phyloP scores from a whole-genome alignment of 2,797 vertebrate genomes.

The Cercopithecus hamlyni region DNA sequence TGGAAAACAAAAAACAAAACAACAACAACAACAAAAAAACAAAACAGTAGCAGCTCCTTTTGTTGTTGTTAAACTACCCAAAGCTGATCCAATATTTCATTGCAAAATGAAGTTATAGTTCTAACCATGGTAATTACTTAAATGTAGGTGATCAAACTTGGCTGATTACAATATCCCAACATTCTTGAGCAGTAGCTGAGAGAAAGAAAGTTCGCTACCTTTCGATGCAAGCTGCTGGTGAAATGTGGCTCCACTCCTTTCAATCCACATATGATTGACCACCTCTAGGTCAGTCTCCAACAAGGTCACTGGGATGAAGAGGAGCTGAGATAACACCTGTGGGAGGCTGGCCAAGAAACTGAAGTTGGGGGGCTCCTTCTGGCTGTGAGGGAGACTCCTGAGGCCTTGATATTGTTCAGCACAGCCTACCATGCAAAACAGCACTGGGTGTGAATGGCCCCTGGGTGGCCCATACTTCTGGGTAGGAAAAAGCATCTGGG shows the following conservation, averaged over 20 bases:
- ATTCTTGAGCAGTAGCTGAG: not conserved
- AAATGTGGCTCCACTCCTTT: conserved; percentile 90
- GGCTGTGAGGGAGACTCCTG: conserved; percentile 89
- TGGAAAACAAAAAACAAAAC: not conserved
- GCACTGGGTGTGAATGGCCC: conserved; percentile 88
- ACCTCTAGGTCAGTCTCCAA: conserved; percentile 89
- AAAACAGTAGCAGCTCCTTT: not conserved
- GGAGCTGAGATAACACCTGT: conserved; percentile 87
- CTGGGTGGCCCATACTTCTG: rapidly evolving
- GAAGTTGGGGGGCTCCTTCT: conserved; percentile 94
- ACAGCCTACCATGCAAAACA: conserved; percentile 87
- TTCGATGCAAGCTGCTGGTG: conserved; percentile 89
- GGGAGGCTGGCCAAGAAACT: conserved; percentile 86
- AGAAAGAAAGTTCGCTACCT: conserved; percentile 84
- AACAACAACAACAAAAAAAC: not conserved
- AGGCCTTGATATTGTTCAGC: conserved; percentile 91
- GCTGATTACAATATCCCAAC: not conserved
- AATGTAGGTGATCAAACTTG: not conserved
- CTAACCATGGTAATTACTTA: not conserved
- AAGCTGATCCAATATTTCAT: not conserved
- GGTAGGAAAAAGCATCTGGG: rapidly evolving
- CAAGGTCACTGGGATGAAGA: conserved; percentile 89
- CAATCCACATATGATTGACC: conserved; percentile 89
- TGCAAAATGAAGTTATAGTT: not conserved
- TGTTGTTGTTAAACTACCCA: not conserved